A percentile compares a stretch with the other conserved stretches of the same genome.
Evolutionary conservation across 2,113 vertebrate species (phyloP).

Genomic region (Anolis sagrei): DNA sequence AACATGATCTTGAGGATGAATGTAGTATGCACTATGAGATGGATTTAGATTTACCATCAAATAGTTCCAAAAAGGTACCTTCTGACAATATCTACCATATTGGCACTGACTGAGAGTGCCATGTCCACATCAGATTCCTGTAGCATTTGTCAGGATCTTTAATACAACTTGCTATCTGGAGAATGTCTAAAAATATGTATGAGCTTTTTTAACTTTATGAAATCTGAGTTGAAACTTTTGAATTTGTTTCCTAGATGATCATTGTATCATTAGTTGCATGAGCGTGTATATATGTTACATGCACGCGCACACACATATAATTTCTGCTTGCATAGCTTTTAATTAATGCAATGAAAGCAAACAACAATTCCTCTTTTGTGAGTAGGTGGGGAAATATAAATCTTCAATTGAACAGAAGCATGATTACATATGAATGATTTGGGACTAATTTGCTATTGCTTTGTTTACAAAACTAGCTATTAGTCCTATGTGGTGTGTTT

Average conservation of each 20-base stretch:
- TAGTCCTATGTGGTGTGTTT: constrained; percentile 6
- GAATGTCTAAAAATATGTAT: not conserved
- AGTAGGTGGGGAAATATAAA: constrained; percentile 68
- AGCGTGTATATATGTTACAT: constrained; percentile 46
- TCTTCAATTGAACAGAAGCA: constrained; percentile 63
- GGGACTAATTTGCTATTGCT: constrained; percentile 65
- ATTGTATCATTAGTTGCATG: constrained; percentile 46
- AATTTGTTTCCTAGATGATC: constrained; percentile 56
- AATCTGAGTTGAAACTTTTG: not conserved
- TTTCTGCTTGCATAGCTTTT: constrained; percentile 52
- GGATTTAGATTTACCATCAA: too few species aligned
- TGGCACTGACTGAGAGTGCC: too few species aligned
- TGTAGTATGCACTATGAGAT: too few species aligned
- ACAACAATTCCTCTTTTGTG: constrained; percentile 59
- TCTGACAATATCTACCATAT: too few species aligned
- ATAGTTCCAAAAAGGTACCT: too few species aligned
- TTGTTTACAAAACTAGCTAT: constrained; percentile 60
- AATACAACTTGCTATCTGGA: not conserved
- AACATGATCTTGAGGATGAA: too few species aligned
- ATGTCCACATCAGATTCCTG: too few species aligned
- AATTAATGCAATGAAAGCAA: constrained; percentile 59
- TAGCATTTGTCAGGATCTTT: not conserved
- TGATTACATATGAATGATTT: constrained; percentile 69
- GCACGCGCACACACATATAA: constrained; percentile 41
- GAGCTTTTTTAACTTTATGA: not conserved